These are phyloP conservation scores for Motacilla alba DNA, from an alignment of 2,113 vertebrate genomes.

Conservation along the genomic window DNA sequence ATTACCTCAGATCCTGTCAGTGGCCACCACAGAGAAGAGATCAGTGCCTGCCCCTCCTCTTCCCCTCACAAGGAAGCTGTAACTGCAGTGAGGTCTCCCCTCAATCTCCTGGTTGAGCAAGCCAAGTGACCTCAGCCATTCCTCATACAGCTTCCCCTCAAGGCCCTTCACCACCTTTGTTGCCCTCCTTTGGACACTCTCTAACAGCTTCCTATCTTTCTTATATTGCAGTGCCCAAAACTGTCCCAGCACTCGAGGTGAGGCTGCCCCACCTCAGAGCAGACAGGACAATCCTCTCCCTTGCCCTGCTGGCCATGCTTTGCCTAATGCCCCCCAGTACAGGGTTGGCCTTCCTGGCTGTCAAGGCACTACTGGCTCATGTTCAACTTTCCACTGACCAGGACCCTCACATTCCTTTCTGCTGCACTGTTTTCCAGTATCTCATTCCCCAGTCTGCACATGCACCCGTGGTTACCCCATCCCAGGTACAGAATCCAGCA, in stretches of 20 bases:
- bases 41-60: not conserved
- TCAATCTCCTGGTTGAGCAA: not conserved
- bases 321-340: not conserved
- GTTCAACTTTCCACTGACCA: accelerated
- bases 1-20: accelerated
- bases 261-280: accelerated
- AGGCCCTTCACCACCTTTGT: not conserved
- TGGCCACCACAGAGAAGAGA: not conserved
- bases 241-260: accelerated
- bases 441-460: not conserved
- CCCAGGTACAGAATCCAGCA: not conserved
- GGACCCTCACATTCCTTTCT: accelerated
- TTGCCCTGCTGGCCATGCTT: accelerated
- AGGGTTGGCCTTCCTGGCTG: accelerated
- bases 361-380: not conserved
- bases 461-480: not conserved
- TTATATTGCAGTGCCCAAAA: accelerated
- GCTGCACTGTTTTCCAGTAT: not conserved
- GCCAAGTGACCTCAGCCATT: not conserved
- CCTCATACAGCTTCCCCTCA: accelerated
- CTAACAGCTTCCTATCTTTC: not conserved
- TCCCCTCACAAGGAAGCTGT: accelerated
- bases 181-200: not conserved
- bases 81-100: not conserved
- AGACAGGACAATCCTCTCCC: not conserved